phyloP scores from a whole-genome alignment of 1,140 invertebrate genomes.

The Amyelois transitella region DNA sequence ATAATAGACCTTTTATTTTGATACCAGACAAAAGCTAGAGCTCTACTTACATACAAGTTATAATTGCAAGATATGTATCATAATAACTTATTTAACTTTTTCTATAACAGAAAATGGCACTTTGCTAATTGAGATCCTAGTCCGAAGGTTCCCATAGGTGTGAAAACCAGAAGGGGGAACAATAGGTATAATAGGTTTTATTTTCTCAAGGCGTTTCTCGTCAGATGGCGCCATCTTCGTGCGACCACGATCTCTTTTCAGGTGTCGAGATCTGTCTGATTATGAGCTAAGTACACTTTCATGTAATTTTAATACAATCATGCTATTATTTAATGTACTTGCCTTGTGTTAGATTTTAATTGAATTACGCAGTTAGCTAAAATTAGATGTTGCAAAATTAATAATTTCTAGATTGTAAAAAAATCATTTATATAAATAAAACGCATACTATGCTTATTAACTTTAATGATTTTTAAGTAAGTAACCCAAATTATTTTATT shows the following conservation, averaged over 20 bases:
- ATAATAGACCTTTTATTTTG: too few relatives aligned
- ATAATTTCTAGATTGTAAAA: too few relatives aligned
- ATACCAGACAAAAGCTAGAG: too few relatives aligned
- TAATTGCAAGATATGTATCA: not conserved
- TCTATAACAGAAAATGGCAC: not conserved
- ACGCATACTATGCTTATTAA: too few relatives aligned
- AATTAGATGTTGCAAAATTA: too few relatives aligned
- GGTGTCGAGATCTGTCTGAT: not conserved
- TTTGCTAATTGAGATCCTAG: not conserved
- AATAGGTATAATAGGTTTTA: slow-evolving; percentile 20
- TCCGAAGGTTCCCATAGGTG: slow-evolving; percentile 15
- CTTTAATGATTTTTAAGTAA: too few relatives aligned
- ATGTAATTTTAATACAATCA: not conserved
- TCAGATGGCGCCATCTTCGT: not conserved
- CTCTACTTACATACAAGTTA: not conserved
- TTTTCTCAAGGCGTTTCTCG: slow-evolving; percentile 13
- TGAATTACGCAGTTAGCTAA: too few relatives aligned
- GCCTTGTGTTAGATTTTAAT: not conserved
- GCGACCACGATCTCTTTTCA: not conserved
- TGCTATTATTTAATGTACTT: not conserved
- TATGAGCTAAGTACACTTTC: not conserved
- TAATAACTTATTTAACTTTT: not conserved
- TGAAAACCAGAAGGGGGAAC: slow-evolving; percentile 28
- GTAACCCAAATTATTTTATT: too few relatives aligned
- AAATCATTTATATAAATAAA: too few relatives aligned